These are phyloP conservation scores for Saccopteryx leptura DNA, from an alignment of 2,113 vertebrate genomes.

Conservation along the genomic window DNA sequence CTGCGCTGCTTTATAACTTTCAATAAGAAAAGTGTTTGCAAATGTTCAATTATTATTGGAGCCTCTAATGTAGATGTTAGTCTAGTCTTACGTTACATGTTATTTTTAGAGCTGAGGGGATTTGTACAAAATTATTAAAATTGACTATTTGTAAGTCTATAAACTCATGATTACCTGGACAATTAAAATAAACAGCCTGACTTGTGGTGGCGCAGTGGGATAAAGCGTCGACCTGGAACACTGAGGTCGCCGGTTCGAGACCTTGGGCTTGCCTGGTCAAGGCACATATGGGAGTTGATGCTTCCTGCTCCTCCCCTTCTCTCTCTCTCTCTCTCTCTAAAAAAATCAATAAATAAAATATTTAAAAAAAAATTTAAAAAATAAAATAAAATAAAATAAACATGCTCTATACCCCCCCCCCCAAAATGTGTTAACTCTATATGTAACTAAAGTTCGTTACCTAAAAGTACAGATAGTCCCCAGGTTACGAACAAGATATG, in stretches of 20 bases:
- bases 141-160: constrained; percentile 17
- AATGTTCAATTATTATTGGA: constrained; percentile 18
- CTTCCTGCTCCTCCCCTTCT: too few species aligned
- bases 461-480: neutral
- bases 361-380: constrained; percentile 10
- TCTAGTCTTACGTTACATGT: constrained; percentile 19
- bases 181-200: neutral
- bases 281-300: too few species aligned
- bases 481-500: too few species aligned
- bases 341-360: too few species aligned
- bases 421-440: neutral
- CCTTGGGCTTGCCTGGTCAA: too few species aligned
- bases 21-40: constrained; percentile 25
- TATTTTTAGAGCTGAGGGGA: constrained; percentile 12
- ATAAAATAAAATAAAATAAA: too few species aligned
- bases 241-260: too few species aligned
- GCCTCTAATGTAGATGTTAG: constrained; percentile 8
- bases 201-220: too few species aligned
- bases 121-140: constrained; percentile 59
- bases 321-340: too few species aligned
- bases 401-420: neutral
- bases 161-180: neutral
- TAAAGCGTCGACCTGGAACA: too few species aligned
- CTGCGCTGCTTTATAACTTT: neutral
- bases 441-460: constrained; percentile 16